phyloP scores from a whole-genome alignment of 2,797 vertebrate species.

The Otolemur crassicaudatus region DNA sequence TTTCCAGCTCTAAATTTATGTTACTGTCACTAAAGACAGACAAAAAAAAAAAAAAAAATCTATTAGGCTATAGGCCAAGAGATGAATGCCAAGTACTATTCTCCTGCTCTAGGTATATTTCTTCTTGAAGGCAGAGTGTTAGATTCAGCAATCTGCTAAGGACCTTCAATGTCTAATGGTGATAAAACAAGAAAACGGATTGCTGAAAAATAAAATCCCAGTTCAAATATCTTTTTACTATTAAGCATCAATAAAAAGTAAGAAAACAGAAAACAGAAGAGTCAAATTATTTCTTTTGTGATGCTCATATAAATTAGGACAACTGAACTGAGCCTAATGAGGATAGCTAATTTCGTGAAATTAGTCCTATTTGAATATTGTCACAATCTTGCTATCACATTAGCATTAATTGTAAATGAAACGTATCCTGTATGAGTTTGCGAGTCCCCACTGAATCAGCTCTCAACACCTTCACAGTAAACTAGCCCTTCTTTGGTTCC shows the following conservation, averaged over 20 bases:
- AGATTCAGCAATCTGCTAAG: slow-evolving; percentile 22
- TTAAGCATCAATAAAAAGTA: slow-evolving; percentile 2
- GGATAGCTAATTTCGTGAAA: slow-evolving; percentile 64
- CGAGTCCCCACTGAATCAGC: neutral
- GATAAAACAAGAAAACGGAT: neutral
- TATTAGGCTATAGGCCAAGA: slow-evolving; percentile 39
- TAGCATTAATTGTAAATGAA: slow-evolving; percentile 45
- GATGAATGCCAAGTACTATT: slow-evolving; percentile 32
- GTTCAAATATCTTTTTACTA: slow-evolving; percentile 16
- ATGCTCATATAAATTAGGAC: neutral
- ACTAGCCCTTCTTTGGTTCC: slow-evolving; percentile 24
- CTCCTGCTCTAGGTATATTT: slow-evolving; percentile 41
- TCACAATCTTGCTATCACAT: slow-evolving; percentile 12
- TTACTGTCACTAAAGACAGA: slow-evolving; percentile 69
- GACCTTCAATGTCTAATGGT: neutral
- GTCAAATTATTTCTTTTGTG: neutral
- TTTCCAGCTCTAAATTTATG: slow-evolving; percentile 65
- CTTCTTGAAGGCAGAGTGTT: slow-evolving; percentile 46
- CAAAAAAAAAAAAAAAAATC: slow-evolving; percentile 61
- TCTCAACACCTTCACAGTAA: slow-evolving; percentile 3
- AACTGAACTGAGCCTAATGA: slow-evolving; percentile 39
- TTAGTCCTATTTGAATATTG: slow-evolving; percentile 65
- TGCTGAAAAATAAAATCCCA: neutral
- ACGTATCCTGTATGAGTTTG: slow-evolving; percentile 60
- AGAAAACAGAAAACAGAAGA: slow-evolving; percentile 26